phyloP scores from a whole-genome alignment of 2,113 vertebrate species.

The Psilopsiagon aymara region DNA sequence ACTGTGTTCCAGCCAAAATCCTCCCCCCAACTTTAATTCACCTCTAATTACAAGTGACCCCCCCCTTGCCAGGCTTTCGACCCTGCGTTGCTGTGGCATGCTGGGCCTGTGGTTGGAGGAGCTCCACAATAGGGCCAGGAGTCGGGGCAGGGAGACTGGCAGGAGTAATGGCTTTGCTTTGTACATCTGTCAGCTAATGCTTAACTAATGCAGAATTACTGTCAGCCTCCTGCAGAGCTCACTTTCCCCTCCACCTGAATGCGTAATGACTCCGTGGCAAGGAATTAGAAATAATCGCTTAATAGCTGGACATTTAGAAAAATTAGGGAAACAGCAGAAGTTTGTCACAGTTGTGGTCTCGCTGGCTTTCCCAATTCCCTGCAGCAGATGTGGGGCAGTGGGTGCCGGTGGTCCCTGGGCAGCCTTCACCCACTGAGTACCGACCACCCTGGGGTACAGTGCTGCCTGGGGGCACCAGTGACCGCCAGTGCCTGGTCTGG shows the following conservation, averaged over 20 bases:
- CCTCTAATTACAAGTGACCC: too few relatives aligned
- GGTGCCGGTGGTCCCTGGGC: background rate
- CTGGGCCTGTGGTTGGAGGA: constrained; percentile 32
- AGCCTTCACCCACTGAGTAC: background rate
- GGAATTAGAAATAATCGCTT: constrained; percentile 36
- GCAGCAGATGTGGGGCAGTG: background rate
- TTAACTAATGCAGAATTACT: constrained; percentile 72
- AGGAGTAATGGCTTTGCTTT: constrained; percentile 68
- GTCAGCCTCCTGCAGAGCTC: constrained; percentile 56
- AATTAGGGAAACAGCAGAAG: background rate
- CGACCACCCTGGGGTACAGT: fast-evolving
- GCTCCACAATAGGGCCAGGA: constrained; percentile 36
- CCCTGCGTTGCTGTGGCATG: background rate
- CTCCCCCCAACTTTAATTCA: too few relatives aligned
- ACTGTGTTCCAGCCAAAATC: background rate
- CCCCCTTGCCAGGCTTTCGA: constrained; percentile 4
- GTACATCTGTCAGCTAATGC: constrained; percentile 68
- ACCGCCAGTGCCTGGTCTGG: background rate
- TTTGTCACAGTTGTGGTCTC: background rate
- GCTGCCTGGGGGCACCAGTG: background rate
- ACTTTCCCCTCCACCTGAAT: constrained; percentile 67
- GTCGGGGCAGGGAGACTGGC: constrained; percentile 29
- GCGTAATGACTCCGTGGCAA: constrained; percentile 51
- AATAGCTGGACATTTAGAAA: constrained; percentile 28
- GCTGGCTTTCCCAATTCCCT: fast-evolving